Conservation (phyloP, 1,140 invertebrate genomes). For the Drosophila kurseongensis region DNA sequence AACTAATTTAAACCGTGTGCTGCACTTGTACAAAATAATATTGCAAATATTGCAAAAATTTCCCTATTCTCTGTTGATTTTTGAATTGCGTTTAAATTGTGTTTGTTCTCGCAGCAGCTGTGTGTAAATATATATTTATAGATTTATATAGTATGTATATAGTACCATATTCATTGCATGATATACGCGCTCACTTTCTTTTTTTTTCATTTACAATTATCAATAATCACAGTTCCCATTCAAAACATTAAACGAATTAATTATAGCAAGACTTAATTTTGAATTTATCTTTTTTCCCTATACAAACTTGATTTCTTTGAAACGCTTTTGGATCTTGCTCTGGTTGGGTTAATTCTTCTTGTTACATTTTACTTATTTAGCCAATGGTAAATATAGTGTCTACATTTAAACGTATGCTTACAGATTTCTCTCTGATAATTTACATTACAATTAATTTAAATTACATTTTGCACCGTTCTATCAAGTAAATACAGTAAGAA, state of each 20-base stretch:
- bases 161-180: conserved; percentile 68
- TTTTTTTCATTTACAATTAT: conserved; percentile 61
- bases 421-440: conserved; percentile 27
- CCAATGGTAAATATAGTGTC: conserved; percentile 29
- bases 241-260: conserved; percentile 60
- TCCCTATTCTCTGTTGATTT: conserved; percentile 40
- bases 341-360: conserved; percentile 37
- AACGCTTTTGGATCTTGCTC: conserved; percentile 66
- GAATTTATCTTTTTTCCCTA: conserved; percentile 55
- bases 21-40: conserved; percentile 62
- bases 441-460: conserved; percentile 49
- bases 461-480: conserved; percentile 51
- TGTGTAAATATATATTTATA: conserved; percentile 52
- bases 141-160: conserved; percentile 60
- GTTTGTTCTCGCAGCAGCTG: conserved; percentile 49
- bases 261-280: conserved; percentile 69
- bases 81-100: conserved; percentile 39
- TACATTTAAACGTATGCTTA: conserved; percentile 13
- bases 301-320: conserved; percentile 62
- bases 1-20: conserved; percentile 55
- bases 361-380: conserved; percentile 23
- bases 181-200: conserved; percentile 45
- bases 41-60: conserved; percentile 78
- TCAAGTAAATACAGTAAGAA: conserved; percentile 20
- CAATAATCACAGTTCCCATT: conserved; percentile 81